Evolutionary conservation across 1,140 invertebrate genomes (phyloP), one percentile per base, ranked within the genome.

Genomic region (Teleopsis dalmanni): DNA sequence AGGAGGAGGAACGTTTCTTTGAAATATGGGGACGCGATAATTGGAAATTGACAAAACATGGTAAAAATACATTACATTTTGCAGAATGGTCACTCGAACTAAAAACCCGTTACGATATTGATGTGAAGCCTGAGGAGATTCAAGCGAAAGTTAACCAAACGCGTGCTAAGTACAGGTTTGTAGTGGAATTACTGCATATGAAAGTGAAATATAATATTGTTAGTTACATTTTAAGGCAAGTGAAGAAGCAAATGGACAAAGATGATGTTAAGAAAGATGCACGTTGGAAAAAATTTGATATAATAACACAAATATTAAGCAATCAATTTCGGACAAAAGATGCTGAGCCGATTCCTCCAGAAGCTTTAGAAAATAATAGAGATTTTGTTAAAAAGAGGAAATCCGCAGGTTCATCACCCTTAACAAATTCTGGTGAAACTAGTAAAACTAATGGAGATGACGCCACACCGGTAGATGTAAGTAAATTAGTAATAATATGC

Each of bases 121-220:
- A 67, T 25, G 58, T 67, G 3, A 67, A 66, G 40, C 59, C 59
- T 1, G 64, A 66, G 41, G 64, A 67, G 34, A 62, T 67, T 19
- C 64, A 67, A 36, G 62, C 64, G 54, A 67, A 67, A 41, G 64
- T 67, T 8, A 67, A 67, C 44, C 64, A 67, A 49, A 67, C 64
- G 5, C 53, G 64, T 14, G 64, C 64, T 11, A 67, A 67, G 33
- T 67, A 59, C 45, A 58, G 64, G 64, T 67, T 46, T 33, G 16
- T 35, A n/a, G 6, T 3, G 9, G 19, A n/a, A 13, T 27, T 26
- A 36, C 18, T 35, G n/a, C n/a, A 25, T 3, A 4, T 14, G n/a
- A 8, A 23, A 40, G 13, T 22, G 8, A 26, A 8, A 44, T 31
- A 29, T 14, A 23, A n/a, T 23, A 11, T 25, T 37, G 10, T 40